Evolutionary conservation across 2,113 vertebrate genomes (phyloP).

Genomic region (Myotis brandtii): DNA sequence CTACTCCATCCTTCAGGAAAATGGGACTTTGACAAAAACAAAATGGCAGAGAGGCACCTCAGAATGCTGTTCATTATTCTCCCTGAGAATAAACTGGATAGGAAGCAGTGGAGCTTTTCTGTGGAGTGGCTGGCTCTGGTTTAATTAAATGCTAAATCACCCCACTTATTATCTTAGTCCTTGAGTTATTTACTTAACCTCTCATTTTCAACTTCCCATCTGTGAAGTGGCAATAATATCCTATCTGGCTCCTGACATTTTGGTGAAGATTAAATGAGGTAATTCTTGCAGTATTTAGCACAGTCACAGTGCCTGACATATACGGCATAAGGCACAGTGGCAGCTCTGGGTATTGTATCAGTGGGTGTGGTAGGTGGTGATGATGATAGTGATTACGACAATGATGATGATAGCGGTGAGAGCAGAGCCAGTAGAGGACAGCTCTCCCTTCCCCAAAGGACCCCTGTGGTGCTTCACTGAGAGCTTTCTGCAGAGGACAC

Average conservation of each 20-base stretch:
- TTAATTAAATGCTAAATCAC: conserved; percentile 36
- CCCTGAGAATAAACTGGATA: neutral
- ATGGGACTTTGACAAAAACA: neutral
- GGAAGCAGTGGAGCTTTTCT: neutral
- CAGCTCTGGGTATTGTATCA: neutral
- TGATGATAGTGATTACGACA: neutral
- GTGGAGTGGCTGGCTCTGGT: neutral
- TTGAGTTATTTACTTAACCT: neutral
- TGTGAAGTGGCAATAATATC: neutral
- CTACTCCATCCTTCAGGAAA: neutral
- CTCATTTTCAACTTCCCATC: neutral
- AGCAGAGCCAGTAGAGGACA: neutral
- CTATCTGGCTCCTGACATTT: neutral
- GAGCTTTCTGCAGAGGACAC: neutral
- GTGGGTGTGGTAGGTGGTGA: neutral
- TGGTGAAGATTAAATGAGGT: neutral
- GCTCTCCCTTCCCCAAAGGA: neutral
- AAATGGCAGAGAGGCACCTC: neutral
- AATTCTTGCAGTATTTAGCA: neutral
- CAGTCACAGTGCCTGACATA: neutral
- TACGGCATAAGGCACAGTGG: neutral
- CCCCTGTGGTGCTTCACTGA: neutral
- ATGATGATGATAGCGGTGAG: neutral
- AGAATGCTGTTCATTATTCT: neutral
- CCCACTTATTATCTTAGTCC: neutral